Conservation (phyloP, 1,140 invertebrate genomes). For the Bemisia tabaci region DNA sequence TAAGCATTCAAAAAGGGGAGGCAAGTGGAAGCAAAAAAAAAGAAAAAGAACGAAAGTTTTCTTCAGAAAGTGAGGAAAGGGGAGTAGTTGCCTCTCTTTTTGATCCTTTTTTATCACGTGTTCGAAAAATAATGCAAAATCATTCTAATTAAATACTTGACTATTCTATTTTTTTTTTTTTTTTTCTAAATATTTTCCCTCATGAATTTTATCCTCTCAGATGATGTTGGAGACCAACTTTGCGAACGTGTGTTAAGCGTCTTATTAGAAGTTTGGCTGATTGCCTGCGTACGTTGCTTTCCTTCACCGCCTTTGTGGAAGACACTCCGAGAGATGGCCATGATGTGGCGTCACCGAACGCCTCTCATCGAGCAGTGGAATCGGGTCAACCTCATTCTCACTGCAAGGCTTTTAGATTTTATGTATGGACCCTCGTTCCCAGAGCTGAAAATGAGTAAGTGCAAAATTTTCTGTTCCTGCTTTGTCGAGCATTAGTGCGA, state of each 20-base stretch:
- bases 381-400: constrained; percentile 77
- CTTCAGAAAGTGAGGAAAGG: too few species aligned
- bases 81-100: too few species aligned
- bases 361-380: constrained; percentile 92
- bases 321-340: constrained; percentile 81
- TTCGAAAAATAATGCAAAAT: too few species aligned
- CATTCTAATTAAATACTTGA: too few species aligned
- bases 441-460: constrained; percentile 64
- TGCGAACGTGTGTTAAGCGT: constrained; percentile 87
- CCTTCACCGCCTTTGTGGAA: constrained; percentile 92
- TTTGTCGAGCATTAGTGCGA: background rate
- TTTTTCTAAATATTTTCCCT: background rate
- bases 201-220: constrained; percentile 32
- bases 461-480: background rate
- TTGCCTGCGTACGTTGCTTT: constrained; percentile 79
- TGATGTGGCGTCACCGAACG: constrained; percentile 83
- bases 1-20: too few species aligned
- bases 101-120: too few species aligned
- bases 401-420: constrained; percentile 64
- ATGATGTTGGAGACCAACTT: constrained; percentile 87
- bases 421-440: constrained; percentile 84
- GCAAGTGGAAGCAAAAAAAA: too few species aligned
- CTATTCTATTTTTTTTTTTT: constrained; percentile 7
- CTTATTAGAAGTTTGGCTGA: constrained; percentile 87
- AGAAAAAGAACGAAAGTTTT: too few species aligned